Evolutionary conservation across 2,888 invertebrate genomes (phyloP).

Genomic region (Rhingia rostrata): DNA sequence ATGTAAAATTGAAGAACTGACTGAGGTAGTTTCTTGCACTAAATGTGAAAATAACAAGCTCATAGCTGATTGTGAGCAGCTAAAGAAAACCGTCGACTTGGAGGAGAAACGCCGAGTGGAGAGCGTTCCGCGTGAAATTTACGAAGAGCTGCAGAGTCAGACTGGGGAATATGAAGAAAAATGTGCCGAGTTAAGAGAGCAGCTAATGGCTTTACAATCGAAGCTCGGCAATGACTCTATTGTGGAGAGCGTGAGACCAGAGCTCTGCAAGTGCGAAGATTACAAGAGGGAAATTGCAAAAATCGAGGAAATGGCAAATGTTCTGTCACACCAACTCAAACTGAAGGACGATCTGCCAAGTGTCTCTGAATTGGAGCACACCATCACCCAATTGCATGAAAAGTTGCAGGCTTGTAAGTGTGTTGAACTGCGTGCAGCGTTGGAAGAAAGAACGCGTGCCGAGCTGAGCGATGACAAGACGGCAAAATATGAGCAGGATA

Average conservation of each 20-base stretch:
- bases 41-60: constrained; percentile 58
- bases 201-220: constrained; percentile 7
- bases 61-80: constrained; percentile 54
- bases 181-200: constrained; percentile 9
- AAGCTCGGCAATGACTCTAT: background rate
- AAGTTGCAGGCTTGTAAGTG: constrained; percentile 24
- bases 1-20: constrained; percentile 54
- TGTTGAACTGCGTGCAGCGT: background rate
- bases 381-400: constrained; percentile 1
- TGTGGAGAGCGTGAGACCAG: background rate
- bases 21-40: constrained; percentile 51
- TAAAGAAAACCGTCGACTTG: constrained; percentile 50
- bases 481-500: constrained; percentile 35
- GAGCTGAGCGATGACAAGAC: constrained; percentile 7
- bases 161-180: constrained; percentile 9
- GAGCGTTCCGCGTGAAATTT: constrained; percentile 32
- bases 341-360: constrained; percentile 1
- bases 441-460: constrained; percentile 33
- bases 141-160: constrained; percentile 37
- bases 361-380: constrained; percentile 17
- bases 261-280: constrained; percentile 20
- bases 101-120: constrained; percentile 12
- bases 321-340: background rate
- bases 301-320: background rate
- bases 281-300: constrained; percentile 15